These are phyloP conservation scores for Cabera pusaria DNA, from an alignment of 2,888 invertebrate species.

Conservation along the genomic window DNA sequence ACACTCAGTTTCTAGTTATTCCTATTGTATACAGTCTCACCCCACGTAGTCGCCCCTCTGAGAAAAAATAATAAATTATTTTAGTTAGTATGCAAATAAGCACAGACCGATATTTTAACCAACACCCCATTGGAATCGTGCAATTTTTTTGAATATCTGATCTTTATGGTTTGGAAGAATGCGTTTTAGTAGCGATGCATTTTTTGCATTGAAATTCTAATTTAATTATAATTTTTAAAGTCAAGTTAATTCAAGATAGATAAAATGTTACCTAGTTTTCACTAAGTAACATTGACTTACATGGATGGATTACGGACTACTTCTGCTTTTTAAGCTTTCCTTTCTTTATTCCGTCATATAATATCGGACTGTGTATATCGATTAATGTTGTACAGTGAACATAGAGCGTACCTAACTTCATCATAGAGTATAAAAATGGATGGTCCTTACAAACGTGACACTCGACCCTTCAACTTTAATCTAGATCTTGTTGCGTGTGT, in stretches of 20 bases:
- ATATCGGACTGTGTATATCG: too few species aligned
- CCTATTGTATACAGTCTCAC: slow-evolving; percentile 69
- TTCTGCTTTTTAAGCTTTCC: too few species aligned
- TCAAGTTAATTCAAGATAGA: too few species aligned
- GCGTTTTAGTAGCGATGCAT: slow-evolving; percentile 32
- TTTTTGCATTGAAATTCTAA: slow-evolving; percentile 33
- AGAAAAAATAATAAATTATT: slow-evolving; percentile 83
- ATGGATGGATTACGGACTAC: too few species aligned
- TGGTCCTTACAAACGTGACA: slow-evolving; percentile 37
- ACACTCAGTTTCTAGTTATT: slow-evolving; percentile 77
- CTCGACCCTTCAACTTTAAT: slow-evolving; percentile 64
- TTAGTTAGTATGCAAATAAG: slow-evolving; percentile 84
- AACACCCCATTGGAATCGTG: slow-evolving; percentile 75
- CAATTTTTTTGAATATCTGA: slow-evolving; percentile 64
- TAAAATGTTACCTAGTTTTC: too few species aligned
- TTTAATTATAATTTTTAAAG: slow-evolving; percentile 8
- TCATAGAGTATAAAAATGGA: slow-evolving; percentile 24
- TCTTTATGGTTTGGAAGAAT: slow-evolving; percentile 68
- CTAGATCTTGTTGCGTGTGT: slow-evolving; percentile 68
- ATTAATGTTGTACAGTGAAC: too few species aligned
- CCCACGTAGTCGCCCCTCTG: slow-evolving; percentile 73
- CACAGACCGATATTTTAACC: slow-evolving; percentile 76
- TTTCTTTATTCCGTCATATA: too few species aligned
- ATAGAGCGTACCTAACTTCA: too few species aligned
- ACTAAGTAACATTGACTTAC: too few species aligned